Conservation (phyloP, 2,797 vertebrate genomes). For the Pantherophis alleghaniensis region DNA sequence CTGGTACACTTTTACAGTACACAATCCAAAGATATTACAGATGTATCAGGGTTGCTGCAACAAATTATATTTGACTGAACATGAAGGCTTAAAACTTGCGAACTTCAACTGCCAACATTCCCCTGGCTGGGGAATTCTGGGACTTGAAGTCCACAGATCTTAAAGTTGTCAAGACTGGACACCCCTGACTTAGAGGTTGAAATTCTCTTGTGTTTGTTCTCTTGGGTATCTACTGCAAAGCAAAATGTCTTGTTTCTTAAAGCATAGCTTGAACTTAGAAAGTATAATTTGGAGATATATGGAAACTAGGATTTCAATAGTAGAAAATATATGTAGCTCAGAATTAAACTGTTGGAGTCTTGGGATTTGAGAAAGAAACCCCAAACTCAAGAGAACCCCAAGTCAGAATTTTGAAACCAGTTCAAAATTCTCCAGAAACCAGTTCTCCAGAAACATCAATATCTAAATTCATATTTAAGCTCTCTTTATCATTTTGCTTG, state of each 20-base stretch:
- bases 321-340: not conserved
- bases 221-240: not conserved
- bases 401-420: not conserved
- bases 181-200: not conserved
- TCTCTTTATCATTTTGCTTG: constrained; percentile 26
- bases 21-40: not conserved
- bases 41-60: not conserved
- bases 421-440: not conserved
- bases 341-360: not conserved
- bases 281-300: not conserved
- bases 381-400: not conserved
- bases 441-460: not conserved
- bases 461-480: not conserved
- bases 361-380: not conserved
- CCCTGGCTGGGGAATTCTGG: not conserved
- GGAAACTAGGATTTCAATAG: not conserved
- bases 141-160: not conserved
- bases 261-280: not conserved
- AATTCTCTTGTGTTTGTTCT: not conserved
- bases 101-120: not conserved
- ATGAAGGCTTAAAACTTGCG: not conserved
- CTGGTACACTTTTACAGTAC: not conserved
- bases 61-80: not conserved
- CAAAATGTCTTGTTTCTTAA: not conserved
- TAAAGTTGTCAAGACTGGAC: not conserved